These are phyloP conservation scores for Gryllus bimaculatus DNA, from an alignment of 1,140 invertebrate genomes.

Conservation along the genomic window DNA sequence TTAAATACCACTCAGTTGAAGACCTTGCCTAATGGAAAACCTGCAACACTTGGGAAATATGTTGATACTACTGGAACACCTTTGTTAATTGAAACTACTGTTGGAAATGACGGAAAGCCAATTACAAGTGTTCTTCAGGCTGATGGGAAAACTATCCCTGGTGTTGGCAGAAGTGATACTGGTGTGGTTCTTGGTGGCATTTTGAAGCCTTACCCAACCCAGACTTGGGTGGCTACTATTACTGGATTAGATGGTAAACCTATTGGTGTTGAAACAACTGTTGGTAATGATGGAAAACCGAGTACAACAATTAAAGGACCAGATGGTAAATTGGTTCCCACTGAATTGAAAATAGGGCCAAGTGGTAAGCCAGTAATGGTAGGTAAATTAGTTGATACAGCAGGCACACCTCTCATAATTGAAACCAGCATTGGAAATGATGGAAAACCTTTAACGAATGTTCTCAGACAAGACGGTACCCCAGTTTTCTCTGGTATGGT, in stretches of 20 bases:
- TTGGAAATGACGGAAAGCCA: not conserved
- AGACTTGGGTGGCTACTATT: not conserved
- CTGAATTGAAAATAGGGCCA: not conserved
- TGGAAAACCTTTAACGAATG: not conserved
- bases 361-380: not conserved
- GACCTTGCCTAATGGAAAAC: not conserved
- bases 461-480: not conserved
- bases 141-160: not conserved
- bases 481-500: not conserved
- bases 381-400: not conserved
- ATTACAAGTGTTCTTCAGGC: not conserved
- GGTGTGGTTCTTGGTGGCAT: not conserved
- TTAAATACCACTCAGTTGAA: not conserved
- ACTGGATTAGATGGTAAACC: constrained; percentile 10
- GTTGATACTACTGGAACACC: not conserved
- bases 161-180: not conserved
- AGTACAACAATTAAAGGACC: not conserved
- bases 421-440: not conserved
- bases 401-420: not conserved
- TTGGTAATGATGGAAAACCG: not conserved
- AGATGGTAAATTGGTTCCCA: not conserved
- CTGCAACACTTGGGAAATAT: not conserved
- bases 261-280: not conserved
- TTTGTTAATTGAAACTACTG: not conserved
- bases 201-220: not conserved